A percentile compares a stretch with the other conserved stretches of the same genome.
These are phyloP conservation scores for Rhynchopsitta pachyrhyncha DNA, from an alignment of 2,113 vertebrate genomes.

Conservation along the genomic window DNA sequence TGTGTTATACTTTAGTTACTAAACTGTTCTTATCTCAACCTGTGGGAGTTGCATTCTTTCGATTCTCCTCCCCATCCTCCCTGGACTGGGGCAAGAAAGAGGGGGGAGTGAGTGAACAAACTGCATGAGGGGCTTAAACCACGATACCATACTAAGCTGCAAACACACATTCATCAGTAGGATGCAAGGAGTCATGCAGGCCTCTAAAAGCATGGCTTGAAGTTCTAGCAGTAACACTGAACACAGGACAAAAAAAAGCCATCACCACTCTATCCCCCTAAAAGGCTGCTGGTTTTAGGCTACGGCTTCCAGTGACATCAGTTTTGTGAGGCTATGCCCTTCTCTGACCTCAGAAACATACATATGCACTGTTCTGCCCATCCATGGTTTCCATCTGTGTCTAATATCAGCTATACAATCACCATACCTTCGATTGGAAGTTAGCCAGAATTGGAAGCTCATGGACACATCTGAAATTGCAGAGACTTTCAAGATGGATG, in stretches of 20 bases:
- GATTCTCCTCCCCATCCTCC: too few relatives aligned
- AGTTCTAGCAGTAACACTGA: not conserved
- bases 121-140: too few relatives aligned
- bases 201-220: not conserved
- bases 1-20: too few relatives aligned
- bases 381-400: not conserved
- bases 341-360: not conserved
- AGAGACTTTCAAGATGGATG: not conserved
- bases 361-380: not conserved
- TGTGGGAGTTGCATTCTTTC: too few relatives aligned
- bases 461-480: not conserved
- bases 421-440: not conserved
- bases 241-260: not conserved
- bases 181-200: not conserved
- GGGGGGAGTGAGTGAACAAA: too few relatives aligned
- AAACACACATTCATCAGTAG: accelerated
- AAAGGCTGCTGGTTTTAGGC: not conserved
- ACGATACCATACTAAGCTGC: not conserved
- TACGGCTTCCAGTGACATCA: not conserved
- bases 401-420: not conserved
- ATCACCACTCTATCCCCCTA: not conserved
- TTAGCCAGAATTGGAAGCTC: constrained; percentile 4
- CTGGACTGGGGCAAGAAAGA: too few relatives aligned
- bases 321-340: not conserved
- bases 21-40: too few relatives aligned